Conservation (phyloP, 2,888 invertebrate species). For the Mythimna loreyi region DNA sequence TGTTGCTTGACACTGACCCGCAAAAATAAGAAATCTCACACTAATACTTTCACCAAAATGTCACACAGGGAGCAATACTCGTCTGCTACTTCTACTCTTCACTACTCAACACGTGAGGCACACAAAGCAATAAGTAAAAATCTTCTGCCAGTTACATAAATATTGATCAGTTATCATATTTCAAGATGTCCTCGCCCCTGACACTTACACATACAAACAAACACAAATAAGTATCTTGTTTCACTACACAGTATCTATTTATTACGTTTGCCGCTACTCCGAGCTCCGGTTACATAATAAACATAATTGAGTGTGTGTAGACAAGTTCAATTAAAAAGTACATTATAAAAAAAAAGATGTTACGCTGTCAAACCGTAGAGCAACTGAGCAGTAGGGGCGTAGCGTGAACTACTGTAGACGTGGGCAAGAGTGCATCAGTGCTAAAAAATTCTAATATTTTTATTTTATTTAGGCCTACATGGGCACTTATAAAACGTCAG, state of each 20-base stretch:
- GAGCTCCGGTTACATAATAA: conserved; percentile 40
- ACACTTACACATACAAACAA: conserved; percentile 28
- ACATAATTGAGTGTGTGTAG: conserved; percentile 30
- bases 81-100: not conserved
- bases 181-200: conserved; percentile 49
- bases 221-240: conserved; percentile 36
- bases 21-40: no score
- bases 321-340: conserved; percentile 33
- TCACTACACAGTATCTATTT: conserved; percentile 23
- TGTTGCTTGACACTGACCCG: no score
- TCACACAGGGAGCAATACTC: not conserved
- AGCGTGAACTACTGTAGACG: no score
- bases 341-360: conserved; percentile 22
- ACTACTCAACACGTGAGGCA: not conserved
- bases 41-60: no score
- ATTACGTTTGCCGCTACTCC: conserved; percentile 18
- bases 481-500: no score
- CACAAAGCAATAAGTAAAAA: conserved; percentile 6
- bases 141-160: conserved; percentile 8
- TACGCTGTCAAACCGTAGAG: conserved; percentile 14
- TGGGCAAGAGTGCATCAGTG: no score
- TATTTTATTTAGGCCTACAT: no score
- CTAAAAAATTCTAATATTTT: no score
- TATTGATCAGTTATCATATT: conserved; percentile 20
- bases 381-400: conserved; percentile 4